A percentile compares a stretch with the other conserved stretches of the same genome.
Conservation (phyloP, 2,888 invertebrate genomes). For the Odontocolon sp. region DNA sequence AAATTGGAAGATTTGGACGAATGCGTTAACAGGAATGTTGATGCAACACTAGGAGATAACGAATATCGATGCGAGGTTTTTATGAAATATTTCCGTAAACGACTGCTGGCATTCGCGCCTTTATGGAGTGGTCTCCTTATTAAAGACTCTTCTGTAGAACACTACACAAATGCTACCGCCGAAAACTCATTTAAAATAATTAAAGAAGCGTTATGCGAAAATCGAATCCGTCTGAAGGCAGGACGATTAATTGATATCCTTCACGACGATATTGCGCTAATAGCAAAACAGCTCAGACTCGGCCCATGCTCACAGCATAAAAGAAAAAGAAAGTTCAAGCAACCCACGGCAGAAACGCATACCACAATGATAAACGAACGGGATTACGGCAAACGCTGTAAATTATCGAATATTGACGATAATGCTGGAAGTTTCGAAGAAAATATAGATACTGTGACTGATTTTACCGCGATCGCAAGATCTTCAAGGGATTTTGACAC, state of each 20-base stretch:
- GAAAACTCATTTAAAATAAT: background rate
- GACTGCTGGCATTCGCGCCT: background rate
- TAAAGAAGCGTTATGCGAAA: background rate
- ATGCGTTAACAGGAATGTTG: background rate
- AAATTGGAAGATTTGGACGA: background rate
- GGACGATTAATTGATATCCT: too few species aligned
- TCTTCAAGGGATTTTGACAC: too few species aligned
- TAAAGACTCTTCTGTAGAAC: background rate
- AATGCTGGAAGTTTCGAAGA: too few species aligned
- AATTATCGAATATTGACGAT: too few species aligned
- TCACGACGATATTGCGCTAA: too few species aligned
- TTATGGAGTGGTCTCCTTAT: background rate
- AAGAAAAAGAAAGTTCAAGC: background rate
- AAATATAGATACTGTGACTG: too few species aligned
- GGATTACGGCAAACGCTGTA: too few species aligned
- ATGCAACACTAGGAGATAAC: background rate
- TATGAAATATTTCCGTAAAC: background rate
- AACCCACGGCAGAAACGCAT: background rate
- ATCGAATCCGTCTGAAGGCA: too few species aligned
- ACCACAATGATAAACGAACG: too few species aligned
- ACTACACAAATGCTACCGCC: background rate
- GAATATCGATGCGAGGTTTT: background rate
- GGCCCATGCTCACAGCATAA: background rate
- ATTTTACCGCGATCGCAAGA: too few species aligned
- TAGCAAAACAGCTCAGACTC: too few species aligned